Base-by-base conservation (phyloP, 2,888 invertebrate species). In the Adelphocoris suturalis region DNA sequence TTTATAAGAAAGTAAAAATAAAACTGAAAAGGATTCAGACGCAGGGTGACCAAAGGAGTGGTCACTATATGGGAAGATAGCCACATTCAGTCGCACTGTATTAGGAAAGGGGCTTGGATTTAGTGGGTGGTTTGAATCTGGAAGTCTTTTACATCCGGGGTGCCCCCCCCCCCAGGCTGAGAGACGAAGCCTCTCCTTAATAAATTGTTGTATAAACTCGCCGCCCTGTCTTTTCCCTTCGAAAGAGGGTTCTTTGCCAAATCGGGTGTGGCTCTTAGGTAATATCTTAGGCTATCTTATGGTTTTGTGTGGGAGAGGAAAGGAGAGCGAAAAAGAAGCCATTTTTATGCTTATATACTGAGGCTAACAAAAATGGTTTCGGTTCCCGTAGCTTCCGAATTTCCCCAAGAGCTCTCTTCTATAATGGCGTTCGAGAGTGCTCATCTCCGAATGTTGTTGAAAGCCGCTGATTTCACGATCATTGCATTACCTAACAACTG, bases 121-220 rank as follows among this genome's bases (percentile, higher is more conserved):
- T 86, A 86, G n/a, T 86, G 75, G 86, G 75, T 48, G 68, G 68
- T 75, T 86, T 68, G 86, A 86, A 86, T 86, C 75, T 75, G 75
- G 75, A 75, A 75, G 86, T 86, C 86, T 75, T 86, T 86, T 86
- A 86, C 86, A 86, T 86, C 86, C 86, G 86, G 55, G 27, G 85
- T 78, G 48, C 48, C 78, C n/a, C n/a, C n/a, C n/a, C n/a, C n/a
- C 78, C 78, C 27, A 16, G 47, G 68, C 68, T 23, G 23, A 52
- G 52, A 52, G 82, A 47, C 52, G 52, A 23, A 68, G 68, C 68
- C 48, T 14, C 82, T 52, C 52, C 68, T 23, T 68, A 86, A 86
- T 86, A 86, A 86, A 86, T 86, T 86, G 86, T 86, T 86, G 86
- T 86, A 86, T 86, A 86, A 86, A 86, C 75, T 86, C 86, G 68